Percentiles rank a stretch among this genome's conserved stretches.
Evolutionary conservation across 2,888 invertebrate genomes (phyloP).

Genomic region (Gasteruption jaculator): DNA sequence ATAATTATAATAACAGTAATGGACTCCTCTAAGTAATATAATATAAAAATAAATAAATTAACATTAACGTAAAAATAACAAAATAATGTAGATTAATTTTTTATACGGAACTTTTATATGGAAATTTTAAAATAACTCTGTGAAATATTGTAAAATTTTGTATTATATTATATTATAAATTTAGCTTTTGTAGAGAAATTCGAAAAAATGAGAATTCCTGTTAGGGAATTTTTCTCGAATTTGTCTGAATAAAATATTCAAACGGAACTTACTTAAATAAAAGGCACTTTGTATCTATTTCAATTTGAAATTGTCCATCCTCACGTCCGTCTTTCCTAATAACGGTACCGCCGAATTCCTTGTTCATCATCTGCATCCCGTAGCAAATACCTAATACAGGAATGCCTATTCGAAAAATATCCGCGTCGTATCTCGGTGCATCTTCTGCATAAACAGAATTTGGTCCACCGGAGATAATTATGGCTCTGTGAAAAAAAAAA

Average conservation of each 20-base stretch:
- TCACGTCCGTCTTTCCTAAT: slow-evolving; percentile 82
- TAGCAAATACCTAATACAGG: slow-evolving; percentile 98
- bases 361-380: slow-evolving; percentile 99
- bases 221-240: no score
- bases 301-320: slow-evolving; percentile 89
- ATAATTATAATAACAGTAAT: no score
- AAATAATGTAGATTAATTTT: no score
- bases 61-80: no score
- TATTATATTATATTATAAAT: no score
- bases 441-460: slow-evolving; percentile 93
- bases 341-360: slow-evolving; percentile 93
- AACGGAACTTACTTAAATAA: slow-evolving; percentile 78
- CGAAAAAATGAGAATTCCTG: no score
- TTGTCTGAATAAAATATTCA: background rate
- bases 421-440: slow-evolving; percentile 91
- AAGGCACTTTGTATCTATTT: slow-evolving; percentile 82
- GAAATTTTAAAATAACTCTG: no score
- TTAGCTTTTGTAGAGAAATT: no score
- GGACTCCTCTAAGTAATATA: no score
- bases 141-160: no score
- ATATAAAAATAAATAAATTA: no score
- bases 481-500: slow-evolving; percentile 62
- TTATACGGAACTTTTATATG: no score
- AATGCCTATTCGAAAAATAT: slow-evolving; percentile 91
- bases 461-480: slow-evolving; percentile 97